Evolutionary conservation across 2,113 vertebrate genomes (phyloP).

Genomic region (Triplophysa tibetana): DNA sequence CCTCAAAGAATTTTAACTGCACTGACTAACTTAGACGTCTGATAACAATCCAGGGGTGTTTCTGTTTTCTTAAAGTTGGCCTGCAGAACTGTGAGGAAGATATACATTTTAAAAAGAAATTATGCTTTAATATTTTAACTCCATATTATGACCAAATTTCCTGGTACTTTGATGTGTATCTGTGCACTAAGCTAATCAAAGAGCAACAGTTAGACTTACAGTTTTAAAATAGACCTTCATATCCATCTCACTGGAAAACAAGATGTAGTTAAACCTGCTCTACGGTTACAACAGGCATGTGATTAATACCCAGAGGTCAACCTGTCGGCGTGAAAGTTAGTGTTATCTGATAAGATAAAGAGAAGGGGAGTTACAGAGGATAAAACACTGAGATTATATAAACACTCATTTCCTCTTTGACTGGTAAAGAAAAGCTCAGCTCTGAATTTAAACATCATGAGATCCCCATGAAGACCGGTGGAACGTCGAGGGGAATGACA

Average conservation of each 20-base stretch:
- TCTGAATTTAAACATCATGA: not conserved
- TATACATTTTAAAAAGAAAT: too few relatives aligned
- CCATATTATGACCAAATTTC: too few relatives aligned
- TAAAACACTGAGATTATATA: constrained; percentile 58
- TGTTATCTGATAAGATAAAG: constrained; percentile 72
- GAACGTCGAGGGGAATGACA: not conserved
- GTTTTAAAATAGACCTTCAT: not conserved
- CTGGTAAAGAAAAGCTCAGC: not conserved
- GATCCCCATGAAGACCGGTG: not conserved
- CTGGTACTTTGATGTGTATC: too few relatives aligned
- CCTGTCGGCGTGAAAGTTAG: constrained; percentile 74
- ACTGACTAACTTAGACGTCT: not conserved
- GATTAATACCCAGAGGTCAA: constrained; percentile 62
- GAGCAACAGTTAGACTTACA: not conserved
- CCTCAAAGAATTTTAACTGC: not conserved
- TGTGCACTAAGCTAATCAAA: not conserved
- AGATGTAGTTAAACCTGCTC: not conserved
- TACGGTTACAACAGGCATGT: not conserved
- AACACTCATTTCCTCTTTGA: constrained; percentile 55
- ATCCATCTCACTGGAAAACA: not conserved
- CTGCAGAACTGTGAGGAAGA: not conserved
- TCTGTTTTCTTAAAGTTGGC: not conserved
- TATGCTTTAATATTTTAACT: too few relatives aligned
- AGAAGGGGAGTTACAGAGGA: constrained; percentile 55
- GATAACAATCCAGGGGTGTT: not conserved